A percentile compares a stretch with the other conserved stretches of the same genome.
Evolutionary conservation across 2,888 invertebrate genomes (phyloP).

Genomic region (Dasypogon diadema): DNA sequence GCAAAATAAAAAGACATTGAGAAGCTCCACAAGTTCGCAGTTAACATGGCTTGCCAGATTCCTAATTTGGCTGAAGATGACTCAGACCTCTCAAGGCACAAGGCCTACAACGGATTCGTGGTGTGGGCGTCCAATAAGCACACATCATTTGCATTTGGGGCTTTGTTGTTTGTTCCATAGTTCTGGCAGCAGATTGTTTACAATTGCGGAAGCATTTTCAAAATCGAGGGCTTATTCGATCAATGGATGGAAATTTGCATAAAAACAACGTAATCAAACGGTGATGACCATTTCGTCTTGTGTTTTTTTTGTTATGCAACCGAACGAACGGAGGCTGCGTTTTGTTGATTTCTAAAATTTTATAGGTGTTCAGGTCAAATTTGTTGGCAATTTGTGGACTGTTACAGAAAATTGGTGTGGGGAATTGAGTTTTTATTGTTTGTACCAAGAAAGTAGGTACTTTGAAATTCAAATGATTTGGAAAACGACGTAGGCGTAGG

Average conservation of each 20-base stretch:
- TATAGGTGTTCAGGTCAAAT: too few species aligned
- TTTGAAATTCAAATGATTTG: too few species aligned
- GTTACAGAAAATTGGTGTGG: too few species aligned
- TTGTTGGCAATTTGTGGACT: too few species aligned
- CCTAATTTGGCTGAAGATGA: constrained; percentile 23
- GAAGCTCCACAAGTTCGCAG: background rate
- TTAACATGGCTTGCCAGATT: background rate
- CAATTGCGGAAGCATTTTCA: background rate
- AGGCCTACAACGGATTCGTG: background rate
- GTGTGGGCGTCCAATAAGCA: constrained; percentile 4
- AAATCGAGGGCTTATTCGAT: background rate
- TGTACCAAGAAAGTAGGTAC: too few species aligned
- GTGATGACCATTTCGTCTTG: constrained; percentile 2
- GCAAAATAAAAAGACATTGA: too few species aligned
- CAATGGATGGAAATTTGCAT: constrained; percentile 17
- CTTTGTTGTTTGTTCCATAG: background rate
- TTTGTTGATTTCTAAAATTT: background rate
- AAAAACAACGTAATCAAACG: constrained; percentile 3
- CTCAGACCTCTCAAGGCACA: constrained; percentile 26
- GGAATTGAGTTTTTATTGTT: too few species aligned
- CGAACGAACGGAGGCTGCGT: too few species aligned
- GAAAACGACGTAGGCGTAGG: too few species aligned
- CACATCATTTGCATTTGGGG: constrained; percentile 7
- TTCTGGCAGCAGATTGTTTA: background rate
- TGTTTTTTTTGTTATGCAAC: constrained; percentile 12